Conservation (phyloP, 1,140 invertebrate species). For the Cydia pomonella region DNA sequence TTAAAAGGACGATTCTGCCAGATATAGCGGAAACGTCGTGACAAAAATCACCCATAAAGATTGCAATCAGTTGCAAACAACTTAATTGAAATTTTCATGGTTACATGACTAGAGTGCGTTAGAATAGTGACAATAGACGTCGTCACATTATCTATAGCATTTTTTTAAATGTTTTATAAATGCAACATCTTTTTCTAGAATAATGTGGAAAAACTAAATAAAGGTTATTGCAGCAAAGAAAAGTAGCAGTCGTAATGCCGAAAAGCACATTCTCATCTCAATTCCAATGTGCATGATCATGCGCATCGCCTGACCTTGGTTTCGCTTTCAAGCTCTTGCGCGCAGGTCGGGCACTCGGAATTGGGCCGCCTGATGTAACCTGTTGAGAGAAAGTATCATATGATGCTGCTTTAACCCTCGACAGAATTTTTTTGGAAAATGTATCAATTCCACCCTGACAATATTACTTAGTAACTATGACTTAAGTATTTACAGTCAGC, state of each 20-base stretch:
- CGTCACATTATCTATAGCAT: too few relatives aligned
- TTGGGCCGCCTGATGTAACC: slow-evolving; percentile 37
- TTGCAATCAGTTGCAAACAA: slow-evolving; percentile 36
- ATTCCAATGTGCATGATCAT: slow-evolving; percentile 32
- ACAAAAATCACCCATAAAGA: slow-evolving; percentile 43
- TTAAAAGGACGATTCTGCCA: slow-evolving; percentile 29
- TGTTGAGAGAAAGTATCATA: slow-evolving; percentile 27
- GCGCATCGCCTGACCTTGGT: slow-evolving; percentile 60
- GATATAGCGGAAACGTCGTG: slow-evolving; percentile 38
- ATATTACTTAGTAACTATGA: not conserved
- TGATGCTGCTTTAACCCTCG: not conserved
- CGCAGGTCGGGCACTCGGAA: slow-evolving; percentile 48
- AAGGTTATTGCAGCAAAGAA: not conserved
- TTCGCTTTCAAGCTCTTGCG: slow-evolving; percentile 59
- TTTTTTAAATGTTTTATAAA: too few relatives aligned
- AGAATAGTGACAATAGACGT: too few relatives aligned
- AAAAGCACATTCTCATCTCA: slow-evolving; percentile 10
- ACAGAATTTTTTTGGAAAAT: not conserved
- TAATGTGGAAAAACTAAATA: not conserved
- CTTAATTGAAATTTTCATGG: slow-evolving; percentile 49
- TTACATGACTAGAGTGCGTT: too few relatives aligned
- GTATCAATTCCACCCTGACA: not conserved
- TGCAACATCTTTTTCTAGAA: too few relatives aligned
- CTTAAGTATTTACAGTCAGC: too few relatives aligned
- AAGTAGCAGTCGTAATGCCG: not conserved